Evolutionary conservation across 2,888 invertebrate species (phyloP).

Genomic region (Achlya flavicornis): DNA sequence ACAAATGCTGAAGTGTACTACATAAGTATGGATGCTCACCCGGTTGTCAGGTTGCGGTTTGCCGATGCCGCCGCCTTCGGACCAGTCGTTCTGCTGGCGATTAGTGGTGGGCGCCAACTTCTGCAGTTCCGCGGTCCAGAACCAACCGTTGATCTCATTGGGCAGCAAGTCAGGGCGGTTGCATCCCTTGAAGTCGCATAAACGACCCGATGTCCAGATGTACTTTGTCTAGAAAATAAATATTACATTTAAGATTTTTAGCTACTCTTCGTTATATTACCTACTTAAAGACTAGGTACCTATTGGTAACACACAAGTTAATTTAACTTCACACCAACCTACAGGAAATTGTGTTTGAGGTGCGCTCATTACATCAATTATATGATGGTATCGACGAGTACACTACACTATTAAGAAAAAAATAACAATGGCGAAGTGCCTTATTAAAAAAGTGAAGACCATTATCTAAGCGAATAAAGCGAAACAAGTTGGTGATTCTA

Average conservation of each 20-base stretch:
- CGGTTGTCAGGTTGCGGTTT: slow-evolving; percentile 95
- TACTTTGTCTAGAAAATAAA: slow-evolving; percentile 88
- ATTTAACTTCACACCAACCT: neutral
- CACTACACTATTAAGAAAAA: slow-evolving; percentile 26
- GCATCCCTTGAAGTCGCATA: slow-evolving; percentile 96
- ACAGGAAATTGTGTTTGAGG: slow-evolving; percentile 14
- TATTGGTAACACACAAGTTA: no score
- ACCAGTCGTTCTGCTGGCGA: slow-evolving; percentile 94
- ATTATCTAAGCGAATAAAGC: slow-evolving; percentile 43
- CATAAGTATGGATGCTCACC: slow-evolving; percentile 51
- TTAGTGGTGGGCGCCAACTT: slow-evolving; percentile 93
- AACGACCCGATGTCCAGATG: slow-evolving; percentile 95
- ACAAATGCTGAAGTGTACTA: slow-evolving; percentile 10
- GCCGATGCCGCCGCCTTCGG: slow-evolving; percentile 92
- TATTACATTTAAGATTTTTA: neutral
- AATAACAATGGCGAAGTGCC: slow-evolving; percentile 42
- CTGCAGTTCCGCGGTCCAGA: slow-evolving; percentile 94
- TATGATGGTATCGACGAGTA: slow-evolving; percentile 19
- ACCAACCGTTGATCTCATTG: slow-evolving; percentile 93
- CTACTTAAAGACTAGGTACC: no score
- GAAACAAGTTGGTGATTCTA: slow-evolving; percentile 40
- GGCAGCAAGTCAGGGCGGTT: slow-evolving; percentile 93
- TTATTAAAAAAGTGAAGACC: slow-evolving; percentile 40
- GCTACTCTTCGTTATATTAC: no score
- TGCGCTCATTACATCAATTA: slow-evolving; percentile 26